phyloP scores from a whole-genome alignment of 2,888 invertebrate species.

The Odontothrips loti region DNA sequence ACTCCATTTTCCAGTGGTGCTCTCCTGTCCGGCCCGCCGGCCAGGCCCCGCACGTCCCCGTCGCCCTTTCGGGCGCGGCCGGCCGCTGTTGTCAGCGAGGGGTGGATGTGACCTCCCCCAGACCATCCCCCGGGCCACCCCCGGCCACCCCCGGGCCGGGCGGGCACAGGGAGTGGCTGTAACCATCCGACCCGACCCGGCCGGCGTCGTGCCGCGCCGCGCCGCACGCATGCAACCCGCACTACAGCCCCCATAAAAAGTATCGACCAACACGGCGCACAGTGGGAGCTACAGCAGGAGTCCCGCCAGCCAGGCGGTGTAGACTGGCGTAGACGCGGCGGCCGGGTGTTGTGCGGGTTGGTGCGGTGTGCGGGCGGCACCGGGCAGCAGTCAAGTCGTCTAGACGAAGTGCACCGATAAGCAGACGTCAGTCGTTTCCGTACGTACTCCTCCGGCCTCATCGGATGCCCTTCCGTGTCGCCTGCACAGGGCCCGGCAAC shows the following conservation, averaged over 20 bases:
- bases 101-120: background rate
- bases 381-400: no score
- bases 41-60: background rate
- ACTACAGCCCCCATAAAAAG: constrained; percentile 13
- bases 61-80: background rate
- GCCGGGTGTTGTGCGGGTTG: no score
- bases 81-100: background rate
- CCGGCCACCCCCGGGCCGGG: background rate
- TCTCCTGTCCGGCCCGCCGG: background rate
- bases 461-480: no score
- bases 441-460: no score
- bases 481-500: no score
- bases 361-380: no score
- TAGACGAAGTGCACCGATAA: no score
- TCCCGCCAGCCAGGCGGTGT: no score
- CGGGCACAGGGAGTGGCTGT: background rate
- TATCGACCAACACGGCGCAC: background rate
- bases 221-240: constrained; percentile 17
- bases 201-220: background rate
- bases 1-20: no score
- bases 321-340: no score
- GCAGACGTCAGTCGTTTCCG: no score
- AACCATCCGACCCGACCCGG: background rate
- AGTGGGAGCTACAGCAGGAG: background rate
- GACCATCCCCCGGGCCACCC: background rate